Conservation (phyloP, 2,113 vertebrate species). For the Antechinus stuartii region DNA sequence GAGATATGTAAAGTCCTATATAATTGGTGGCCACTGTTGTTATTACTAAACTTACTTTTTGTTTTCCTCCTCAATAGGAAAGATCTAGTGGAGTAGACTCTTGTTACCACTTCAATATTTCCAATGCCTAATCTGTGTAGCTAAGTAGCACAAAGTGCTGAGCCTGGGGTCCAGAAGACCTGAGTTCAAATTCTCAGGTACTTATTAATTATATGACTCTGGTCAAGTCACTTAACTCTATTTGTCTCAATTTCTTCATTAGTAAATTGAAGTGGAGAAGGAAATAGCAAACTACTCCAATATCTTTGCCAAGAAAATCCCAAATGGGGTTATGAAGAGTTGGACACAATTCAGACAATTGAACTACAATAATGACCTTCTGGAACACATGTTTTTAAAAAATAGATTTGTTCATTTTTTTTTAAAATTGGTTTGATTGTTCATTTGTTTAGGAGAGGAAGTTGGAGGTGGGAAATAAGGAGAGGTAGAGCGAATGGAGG, state of each 20-base stretch:
- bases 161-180: background rate
- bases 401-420: background rate
- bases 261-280: background rate
- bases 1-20: background rate
- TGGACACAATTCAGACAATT: background rate
- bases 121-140: background rate
- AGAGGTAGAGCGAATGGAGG: background rate
- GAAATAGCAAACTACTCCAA: background rate
- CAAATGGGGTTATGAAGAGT: background rate
- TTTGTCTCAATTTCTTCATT: background rate
- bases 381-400: background rate
- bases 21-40: background rate
- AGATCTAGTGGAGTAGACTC: background rate
- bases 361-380: background rate
- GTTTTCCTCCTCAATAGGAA: background rate
- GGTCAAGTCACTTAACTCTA: background rate
- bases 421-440: background rate
- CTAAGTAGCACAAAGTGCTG: background rate
- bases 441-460: background rate
- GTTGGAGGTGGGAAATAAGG: background rate
- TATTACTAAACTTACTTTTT: background rate
- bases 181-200: background rate
- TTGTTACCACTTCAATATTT: background rate
- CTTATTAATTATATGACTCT: background rate
- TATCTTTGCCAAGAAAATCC: background rate